Conservation (phyloP, 2,888 invertebrate genomes). For the Hedychridium roseum region DNA sequence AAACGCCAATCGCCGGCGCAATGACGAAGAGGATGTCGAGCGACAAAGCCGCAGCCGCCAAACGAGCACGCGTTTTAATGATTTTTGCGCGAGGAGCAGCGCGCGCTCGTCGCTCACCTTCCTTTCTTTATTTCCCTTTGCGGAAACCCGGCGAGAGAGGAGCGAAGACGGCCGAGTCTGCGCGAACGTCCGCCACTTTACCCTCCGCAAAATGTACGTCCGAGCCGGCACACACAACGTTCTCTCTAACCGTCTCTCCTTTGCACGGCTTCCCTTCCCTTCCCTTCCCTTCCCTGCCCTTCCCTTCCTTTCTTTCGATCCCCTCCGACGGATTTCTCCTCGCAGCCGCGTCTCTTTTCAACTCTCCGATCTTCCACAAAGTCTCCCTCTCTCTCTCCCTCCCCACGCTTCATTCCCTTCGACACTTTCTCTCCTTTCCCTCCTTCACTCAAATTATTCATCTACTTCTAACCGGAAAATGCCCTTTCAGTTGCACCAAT, state of each 20-base stretch:
- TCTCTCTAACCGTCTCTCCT: no score
- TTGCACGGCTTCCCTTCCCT: background rate
- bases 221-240: no score
- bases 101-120: conserved; percentile 37
- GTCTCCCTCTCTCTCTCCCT: background rate
- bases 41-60: conserved; percentile 36
- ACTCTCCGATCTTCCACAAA: background rate
- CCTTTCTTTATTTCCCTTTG: conserved; percentile 47
- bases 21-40: no score
- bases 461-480: no score
- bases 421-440: background rate
- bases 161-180: conserved; percentile 48
- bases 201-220: no score
- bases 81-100: conserved; percentile 48
- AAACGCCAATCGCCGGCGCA: no score
- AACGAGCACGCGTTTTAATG: conserved; percentile 49
- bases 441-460: no score
- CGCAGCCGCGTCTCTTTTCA: background rate
- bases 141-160: conserved; percentile 35
- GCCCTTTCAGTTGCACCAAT: no score
- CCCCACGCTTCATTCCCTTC: background rate
- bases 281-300: conserved; percentile 1
- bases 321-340: conserved; percentile 1
- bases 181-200: conserved; percentile 34
- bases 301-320: conserved; percentile 1